phyloP scores from a whole-genome alignment of 2,888 invertebrate genomes.

The Lycia hirtaria region DNA sequence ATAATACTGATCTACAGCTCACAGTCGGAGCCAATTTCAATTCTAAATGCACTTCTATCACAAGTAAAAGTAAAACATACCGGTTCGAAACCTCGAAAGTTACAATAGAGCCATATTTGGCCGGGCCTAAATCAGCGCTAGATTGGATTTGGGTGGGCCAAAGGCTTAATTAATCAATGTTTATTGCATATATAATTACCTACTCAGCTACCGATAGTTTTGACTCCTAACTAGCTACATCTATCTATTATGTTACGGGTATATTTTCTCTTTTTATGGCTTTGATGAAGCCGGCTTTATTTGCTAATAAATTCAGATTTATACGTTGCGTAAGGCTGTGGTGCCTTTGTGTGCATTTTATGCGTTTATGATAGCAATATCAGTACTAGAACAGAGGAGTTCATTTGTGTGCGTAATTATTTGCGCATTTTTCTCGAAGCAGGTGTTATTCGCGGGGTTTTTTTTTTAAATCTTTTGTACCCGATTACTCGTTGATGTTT shows the following conservation, averaged over 20 bases:
- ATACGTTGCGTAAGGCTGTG: background rate
- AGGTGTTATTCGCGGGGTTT: constrained; percentile 1
- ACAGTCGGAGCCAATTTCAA: constrained; percentile 1
- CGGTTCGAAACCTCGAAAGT: constrained; percentile 54
- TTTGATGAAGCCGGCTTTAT: constrained; percentile 10
- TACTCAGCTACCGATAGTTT: constrained; percentile 41
- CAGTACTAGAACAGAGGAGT: background rate
- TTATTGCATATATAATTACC: constrained; percentile 39
- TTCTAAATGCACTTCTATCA: constrained; percentile 34
- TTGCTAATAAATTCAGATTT: constrained; percentile 13
- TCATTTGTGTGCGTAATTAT: constrained; percentile 6
- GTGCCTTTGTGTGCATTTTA: constrained; percentile 6
- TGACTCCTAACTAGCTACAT: constrained; percentile 31
- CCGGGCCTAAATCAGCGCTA: constrained; percentile 35
- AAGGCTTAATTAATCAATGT: constrained; percentile 53
- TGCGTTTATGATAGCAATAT: constrained; percentile 11
- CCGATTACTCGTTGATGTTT: no score
- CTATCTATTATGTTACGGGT: constrained; percentile 26
- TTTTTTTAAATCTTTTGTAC: no score
- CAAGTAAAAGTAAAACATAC: constrained; percentile 58
- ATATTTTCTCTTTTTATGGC: constrained; percentile 24
- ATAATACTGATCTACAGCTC: background rate
- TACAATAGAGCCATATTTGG: constrained; percentile 49
- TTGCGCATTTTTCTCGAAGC: constrained; percentile 5
- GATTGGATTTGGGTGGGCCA: constrained; percentile 49